Base-by-base conservation (phyloP, 2,113 vertebrate genomes). In the Hypocryptadius cinnamomeus region DNA sequence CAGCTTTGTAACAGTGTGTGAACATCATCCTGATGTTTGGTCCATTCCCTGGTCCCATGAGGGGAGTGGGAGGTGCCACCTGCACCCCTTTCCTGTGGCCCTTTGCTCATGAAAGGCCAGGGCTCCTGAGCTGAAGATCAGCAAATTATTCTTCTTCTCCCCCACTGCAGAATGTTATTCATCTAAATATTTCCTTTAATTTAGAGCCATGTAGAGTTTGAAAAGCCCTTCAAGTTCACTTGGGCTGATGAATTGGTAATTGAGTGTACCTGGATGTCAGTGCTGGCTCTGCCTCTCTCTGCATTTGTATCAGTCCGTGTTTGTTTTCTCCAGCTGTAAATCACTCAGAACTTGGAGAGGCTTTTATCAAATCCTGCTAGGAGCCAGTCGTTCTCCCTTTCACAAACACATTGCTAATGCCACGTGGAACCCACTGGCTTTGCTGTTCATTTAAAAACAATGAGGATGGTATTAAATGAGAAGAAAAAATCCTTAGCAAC, bases 211-310 rank as follows among this genome's bases (percentile, higher is more conserved):
- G 96, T 92, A 88, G 96, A 95, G 94, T 96, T 95, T 96, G 96
- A 96, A 94, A 96, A 93, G 93, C 94, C 85, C 85, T 96, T 96
- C 93, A 91, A 88, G 92, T 95, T 96, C 95, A 94, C 93, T 96
- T 86, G 96, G 94, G 85, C 94, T 96, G 95, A 96, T 95, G 95
- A 96, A 95, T 95, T 95, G 95, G 94, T 95, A 96, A 95, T 94
- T 93, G 95, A 92, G 81, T 94, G 91, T 96, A 94, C 95, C 90
- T 96, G 95, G 68, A 30, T 96, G 87, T 51, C 3, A 37, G 81
- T 83, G 85, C 89, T 3, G 25, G 87, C 74, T 74, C 74, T 89
- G 66, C 94, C 90, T 95, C 93, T 87, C 84, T 69, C 88, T 79
- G 90, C 82, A 78, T 95, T 95, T 95, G 90, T 97, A 96, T 92